A percentile compares a stretch with the other conserved stretches of the same genome.
phyloP scores from a whole-genome alignment of 1,140 invertebrate species.

The Lasioglossum albipes region DNA sequence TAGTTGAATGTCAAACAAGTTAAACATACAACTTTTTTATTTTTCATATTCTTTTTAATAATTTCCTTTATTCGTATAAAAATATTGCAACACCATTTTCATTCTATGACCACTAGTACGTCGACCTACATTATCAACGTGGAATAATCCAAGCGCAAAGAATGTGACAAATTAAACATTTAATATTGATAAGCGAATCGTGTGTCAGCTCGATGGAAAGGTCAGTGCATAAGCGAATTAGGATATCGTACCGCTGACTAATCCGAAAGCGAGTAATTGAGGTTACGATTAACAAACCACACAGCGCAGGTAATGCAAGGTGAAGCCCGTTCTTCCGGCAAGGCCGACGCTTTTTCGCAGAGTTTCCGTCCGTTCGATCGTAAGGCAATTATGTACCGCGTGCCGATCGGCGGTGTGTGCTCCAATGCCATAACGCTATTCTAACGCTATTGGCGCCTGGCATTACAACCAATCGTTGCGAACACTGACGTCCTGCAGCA shows the following conservation, averaged over 20 bases:
- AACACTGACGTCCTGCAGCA: not conserved
- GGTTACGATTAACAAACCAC: slow-evolving; percentile 39
- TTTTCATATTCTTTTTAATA: too few species aligned
- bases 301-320: not conserved
- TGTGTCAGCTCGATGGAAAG: not conserved
- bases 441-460: not conserved
- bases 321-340: slow-evolving; percentile 5
- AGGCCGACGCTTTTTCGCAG: slow-evolving; percentile 13
- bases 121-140: too few species aligned
- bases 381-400: too few species aligned
- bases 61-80: too few species aligned
- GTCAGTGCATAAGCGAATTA: not conserved
- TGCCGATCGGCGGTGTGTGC: not conserved
- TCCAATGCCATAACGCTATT: not conserved
- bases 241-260: not conserved
- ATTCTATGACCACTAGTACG: too few species aligned
- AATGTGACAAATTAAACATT: not conserved
- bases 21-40: too few species aligned
- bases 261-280: slow-evolving; percentile 25
- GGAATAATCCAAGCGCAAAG: not conserved
- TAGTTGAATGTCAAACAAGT: too few species aligned
- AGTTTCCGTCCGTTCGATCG: not conserved
- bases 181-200: not conserved
- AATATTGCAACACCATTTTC: too few species aligned
- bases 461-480: too few species aligned